Evolutionary conservation across 2,888 invertebrate species (phyloP).

Genomic region (Drosophila nigricruria): DNA sequence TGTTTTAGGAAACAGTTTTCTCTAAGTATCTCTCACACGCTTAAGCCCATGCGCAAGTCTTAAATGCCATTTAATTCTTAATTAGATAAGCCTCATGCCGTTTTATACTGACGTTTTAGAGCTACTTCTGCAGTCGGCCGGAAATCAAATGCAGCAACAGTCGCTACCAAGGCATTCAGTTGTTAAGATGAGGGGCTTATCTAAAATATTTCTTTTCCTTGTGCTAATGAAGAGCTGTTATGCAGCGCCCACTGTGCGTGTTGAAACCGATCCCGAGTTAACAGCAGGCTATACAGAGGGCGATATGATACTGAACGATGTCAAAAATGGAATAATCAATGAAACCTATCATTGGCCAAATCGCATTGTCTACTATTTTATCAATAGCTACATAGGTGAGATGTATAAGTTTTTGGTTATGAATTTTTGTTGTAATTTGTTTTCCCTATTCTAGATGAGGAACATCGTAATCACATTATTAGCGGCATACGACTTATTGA

Average conservation of each 20-base stretch:
- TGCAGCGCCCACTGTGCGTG: conserved; percentile 31
- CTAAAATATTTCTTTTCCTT: conserved; percentile 1
- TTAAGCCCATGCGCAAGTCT: not conserved
- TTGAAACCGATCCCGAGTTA: conserved; percentile 89
- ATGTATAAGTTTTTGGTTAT: not conserved
- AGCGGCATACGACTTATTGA: conserved; percentile 90
- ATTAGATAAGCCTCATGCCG: too few relatives aligned
- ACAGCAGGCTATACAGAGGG: conserved; percentile 90
- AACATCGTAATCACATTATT: conserved; percentile 88
- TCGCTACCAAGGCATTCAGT: conserved; percentile 10
- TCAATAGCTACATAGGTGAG: conserved; percentile 55
- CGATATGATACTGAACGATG: conserved; percentile 88
- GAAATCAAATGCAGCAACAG: conserved; percentile 14
- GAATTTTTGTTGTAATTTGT: too few relatives aligned
- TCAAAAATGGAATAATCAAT: conserved; percentile 87
- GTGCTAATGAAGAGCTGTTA: conserved; percentile 1
- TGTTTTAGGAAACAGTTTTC: not conserved
- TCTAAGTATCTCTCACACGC: not conserved
- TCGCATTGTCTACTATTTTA: conserved; percentile 88
- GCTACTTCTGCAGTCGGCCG: not conserved
- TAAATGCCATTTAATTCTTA: not conserved
- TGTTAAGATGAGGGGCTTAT: conserved; percentile 43
- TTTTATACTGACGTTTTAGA: conserved; percentile 1
- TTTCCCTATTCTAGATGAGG: conserved; percentile 72
- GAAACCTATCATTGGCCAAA: conserved; percentile 88